Conservation (phyloP, 2,113 vertebrate species). For the Urocolius indicus region DNA sequence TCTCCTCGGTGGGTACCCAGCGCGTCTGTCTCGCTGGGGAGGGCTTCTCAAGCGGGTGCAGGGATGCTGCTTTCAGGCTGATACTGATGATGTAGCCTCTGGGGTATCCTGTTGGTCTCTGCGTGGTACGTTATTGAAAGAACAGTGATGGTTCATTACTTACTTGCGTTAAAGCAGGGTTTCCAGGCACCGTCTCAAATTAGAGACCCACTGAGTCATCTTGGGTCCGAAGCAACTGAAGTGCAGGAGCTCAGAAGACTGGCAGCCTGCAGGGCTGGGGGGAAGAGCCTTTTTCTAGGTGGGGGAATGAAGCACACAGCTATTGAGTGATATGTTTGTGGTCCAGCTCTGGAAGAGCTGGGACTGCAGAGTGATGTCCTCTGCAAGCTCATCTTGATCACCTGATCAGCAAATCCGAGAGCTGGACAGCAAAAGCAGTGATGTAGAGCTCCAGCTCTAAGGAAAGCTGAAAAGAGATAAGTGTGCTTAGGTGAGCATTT, state of each 20-base stretch:
- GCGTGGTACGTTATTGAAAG: neutral
- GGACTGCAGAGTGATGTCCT: neutral
- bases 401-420: neutral
- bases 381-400: neutral
- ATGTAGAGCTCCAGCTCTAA: neutral
- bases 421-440: neutral
- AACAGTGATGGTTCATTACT: neutral
- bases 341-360: neutral
- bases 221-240: neutral
- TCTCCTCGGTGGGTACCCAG: conserved; percentile 73
- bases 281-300: neutral
- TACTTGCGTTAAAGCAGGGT: neutral
- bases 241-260: neutral
- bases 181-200: neutral
- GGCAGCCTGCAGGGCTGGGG: fast-evolving
- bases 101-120: neutral
- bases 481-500: neutral
- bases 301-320: neutral
- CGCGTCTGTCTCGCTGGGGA: neutral
- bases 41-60: fast-evolving
- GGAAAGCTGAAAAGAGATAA: neutral
- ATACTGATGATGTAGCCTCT: neutral
- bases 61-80: neutral
- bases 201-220: neutral
- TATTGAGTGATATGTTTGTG: neutral